Evolutionary conservation across 2,888 invertebrate genomes (phyloP), one percentile per base, ranked within the genome.

Genomic region (Glaucopsyche alexis): DNA sequence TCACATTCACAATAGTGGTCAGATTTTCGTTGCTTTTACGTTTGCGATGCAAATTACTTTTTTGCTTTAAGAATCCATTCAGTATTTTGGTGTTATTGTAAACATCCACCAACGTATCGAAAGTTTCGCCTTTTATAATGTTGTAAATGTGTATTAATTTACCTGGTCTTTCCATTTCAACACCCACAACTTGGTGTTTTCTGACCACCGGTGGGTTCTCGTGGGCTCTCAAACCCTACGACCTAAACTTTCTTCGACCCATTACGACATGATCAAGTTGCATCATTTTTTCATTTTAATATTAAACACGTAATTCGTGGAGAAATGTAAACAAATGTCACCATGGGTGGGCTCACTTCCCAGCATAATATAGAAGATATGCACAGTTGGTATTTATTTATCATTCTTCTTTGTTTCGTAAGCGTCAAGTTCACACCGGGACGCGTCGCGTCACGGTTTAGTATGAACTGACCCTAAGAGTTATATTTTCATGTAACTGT

Each of bases 271-370:
- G 3, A 29, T 29, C 29, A 60, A 29, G 60, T 60, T 60, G 14
- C 60, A 38, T 60, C 29, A 60, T 29, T 55, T 55, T 9, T 9
- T 14, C 29, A 60, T 60, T 38, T 14, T 60, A 29, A 60, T 60
- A 60, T 11, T 60, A 60, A 60, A 60, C 7, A 38, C 29, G 29
- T 60, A 60, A 60, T 60, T 60, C 60, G 29, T 38, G 60, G 29
- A 60, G 60, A 60, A 60, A 60, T 60, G 60, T 29, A 9, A 29
- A 60, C 1, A 13, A 42, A 42, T 7, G 7, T 1, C 47, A 13
- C 47, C 13, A 29, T 13, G 29, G 60, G 60, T 60, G 60, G 60
- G 6, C 60, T 55, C 55, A 42, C 42, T 42, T 42, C 7, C 8
- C 42, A 42, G 42, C 55, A 19, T 19, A 55, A 9, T 19, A 16